Evolutionary conservation across 1,140 invertebrate species (phyloP), one percentile per base, ranked within the genome.

Genomic region (Globodera rostochiensis): DNA sequence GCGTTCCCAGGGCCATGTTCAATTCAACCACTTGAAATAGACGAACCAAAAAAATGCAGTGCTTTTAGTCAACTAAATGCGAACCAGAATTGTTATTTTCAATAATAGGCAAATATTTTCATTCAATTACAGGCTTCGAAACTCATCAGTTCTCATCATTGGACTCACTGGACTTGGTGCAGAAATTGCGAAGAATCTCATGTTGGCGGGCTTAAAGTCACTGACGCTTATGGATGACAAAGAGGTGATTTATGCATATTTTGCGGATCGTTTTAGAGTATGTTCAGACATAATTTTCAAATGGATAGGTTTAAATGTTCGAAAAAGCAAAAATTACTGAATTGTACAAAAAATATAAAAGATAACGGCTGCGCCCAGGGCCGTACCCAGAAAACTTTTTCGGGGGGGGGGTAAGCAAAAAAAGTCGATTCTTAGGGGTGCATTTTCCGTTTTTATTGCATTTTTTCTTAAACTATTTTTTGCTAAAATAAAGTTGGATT

Each of bases 111-210:
- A 13, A 21, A 13, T 13, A 73, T 25, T 5, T 60, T 60, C 15
- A 15, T 60, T 1, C 13, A 53, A 15, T 73, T 79, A 67, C 45
- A 96, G 95, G 85, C 91, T 99, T 84, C 93, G 96, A 81, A 93
- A 93, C 49, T 93, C 96, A 0, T 93, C 93, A 91, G 93, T 98
- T 79, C 91, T 99, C 15, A 91, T 99, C 19, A 94, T 96, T 86
- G 96, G 96, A 25, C 84, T 98, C 15, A 93, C 93, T 90, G 96
- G 96, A 15, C 91, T 98, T 45, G 96, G 95, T 53, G 95, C 96
- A 46, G 97, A 99, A 92, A 93, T 97, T 67, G 94, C 95, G 0
- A 99, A 99, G 90, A 99, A 98, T 91, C 93, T 98, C 75, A 94
- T 98, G 86, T 91, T 99, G 25, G 93, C 95, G 73, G 97, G 97